Conservation (phyloP, 2,797 vertebrate species). For the Trachops cirrhosus region DNA sequence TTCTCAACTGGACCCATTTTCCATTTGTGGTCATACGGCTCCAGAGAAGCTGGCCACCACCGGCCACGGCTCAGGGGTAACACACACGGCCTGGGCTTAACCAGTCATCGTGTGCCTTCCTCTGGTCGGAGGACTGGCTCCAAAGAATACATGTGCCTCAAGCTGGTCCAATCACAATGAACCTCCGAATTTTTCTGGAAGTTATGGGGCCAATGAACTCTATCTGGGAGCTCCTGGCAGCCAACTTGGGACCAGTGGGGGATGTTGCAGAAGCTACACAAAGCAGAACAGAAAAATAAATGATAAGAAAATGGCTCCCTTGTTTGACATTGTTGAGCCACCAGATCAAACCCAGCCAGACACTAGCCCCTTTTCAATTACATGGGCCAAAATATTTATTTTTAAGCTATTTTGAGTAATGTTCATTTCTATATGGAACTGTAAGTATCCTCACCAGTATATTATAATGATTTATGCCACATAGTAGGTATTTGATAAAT, state of each 20-base stretch:
- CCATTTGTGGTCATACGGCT: background rate
- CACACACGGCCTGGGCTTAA: background rate
- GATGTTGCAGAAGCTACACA: background rate
- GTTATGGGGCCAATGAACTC: background rate
- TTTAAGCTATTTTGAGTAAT: conserved; percentile 18
- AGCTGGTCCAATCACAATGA: background rate
- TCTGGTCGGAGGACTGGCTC: background rate
- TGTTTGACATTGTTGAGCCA: background rate
- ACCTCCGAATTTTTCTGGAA: background rate
- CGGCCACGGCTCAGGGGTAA: background rate
- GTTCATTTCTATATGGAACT: background rate
- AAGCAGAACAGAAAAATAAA: background rate
- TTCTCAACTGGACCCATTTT: background rate
- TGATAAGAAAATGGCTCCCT: background rate
- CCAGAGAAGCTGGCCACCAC: background rate
- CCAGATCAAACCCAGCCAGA: background rate
- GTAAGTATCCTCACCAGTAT: background rate
- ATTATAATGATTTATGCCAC: background rate
- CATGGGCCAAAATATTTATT: background rate
- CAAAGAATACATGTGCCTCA: background rate
- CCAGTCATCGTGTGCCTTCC: background rate
- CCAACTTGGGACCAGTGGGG: background rate
- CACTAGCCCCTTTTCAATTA: background rate
- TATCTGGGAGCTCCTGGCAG: background rate
- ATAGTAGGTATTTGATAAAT: background rate